Base-by-base conservation (phyloP, 2,888 invertebrate species). In the Erebia ligea region DNA sequence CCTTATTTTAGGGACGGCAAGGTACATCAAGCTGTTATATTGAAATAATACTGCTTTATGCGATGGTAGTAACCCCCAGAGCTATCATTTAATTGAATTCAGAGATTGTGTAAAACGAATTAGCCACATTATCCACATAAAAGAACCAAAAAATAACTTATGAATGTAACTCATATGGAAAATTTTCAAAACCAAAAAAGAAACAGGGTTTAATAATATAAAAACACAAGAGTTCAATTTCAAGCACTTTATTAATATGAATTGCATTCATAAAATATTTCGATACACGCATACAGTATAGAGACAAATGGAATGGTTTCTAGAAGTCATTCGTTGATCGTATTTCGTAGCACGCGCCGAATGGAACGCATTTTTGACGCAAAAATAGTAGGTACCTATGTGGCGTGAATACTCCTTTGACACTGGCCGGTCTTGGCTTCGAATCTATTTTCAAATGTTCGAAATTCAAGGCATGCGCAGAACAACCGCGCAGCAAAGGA, bases 131-230 rank as follows among this genome's bases (percentile, higher is more conserved):
- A 11, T 45, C 13, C 21, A 15, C 25, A 45, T 25, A 66, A 63
- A 54, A 58, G 17, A 65, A 40, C 34, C 57, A 19, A 68, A 65
- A 67, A 61, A 64, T 50, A 79, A 78, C 81, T 83, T 85, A 91
- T 91, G 92, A 93, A 93, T 93, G 92, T 90, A 92, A 93, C 91
- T 93, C 92, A 93, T 92, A 89, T 88, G 68, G 74, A 77, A 81
- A 80, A 81, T 81, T 48, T 62, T 10, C 13, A 17, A 40, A 62
- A 62, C 21, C 45, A 67, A 25, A 57, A 19, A 79, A 57, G 74
- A 79, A 78, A 76, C 75, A 80, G 80, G 84, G 79, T 34, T 34
- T 6, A 34, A 34, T 34, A 25, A 25, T 68, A 75, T 67, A 91
- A 89, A 90, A 84, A 82, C 67, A 62, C 61, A 61, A 61, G 13